Percentiles rank a stretch among this genome's conserved stretches.
phyloP scores from a whole-genome alignment of 2,888 invertebrate species.

The Silvanus unidentatus region DNA sequence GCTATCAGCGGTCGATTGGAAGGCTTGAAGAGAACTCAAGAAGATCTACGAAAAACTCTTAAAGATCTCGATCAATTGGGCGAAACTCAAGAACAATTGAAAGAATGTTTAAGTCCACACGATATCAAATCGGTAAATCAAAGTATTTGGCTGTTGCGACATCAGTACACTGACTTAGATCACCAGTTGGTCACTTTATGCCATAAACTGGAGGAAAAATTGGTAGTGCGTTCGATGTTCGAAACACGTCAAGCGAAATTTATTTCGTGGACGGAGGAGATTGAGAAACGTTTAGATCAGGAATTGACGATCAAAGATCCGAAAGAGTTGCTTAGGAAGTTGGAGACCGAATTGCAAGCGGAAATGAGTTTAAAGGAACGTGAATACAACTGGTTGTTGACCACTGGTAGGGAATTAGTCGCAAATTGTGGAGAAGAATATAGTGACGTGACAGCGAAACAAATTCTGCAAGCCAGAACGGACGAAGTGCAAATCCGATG shows the following conservation, averaged over 20 bases:
- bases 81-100: slow-evolving; percentile 72
- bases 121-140: slow-evolving; percentile 78
- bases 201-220: slow-evolving; percentile 67
- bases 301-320: slow-evolving; percentile 57
- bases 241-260: slow-evolving; percentile 61
- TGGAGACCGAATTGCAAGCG: slow-evolving; percentile 69
- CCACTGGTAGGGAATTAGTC: slow-evolving; percentile 61
- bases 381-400: slow-evolving; percentile 71
- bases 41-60: slow-evolving; percentile 52
- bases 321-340: slow-evolving; percentile 63
- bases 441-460: slow-evolving; percentile 54
- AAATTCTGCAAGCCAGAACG: slow-evolving; percentile 51
- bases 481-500: slow-evolving; percentile 63
- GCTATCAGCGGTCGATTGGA: slow-evolving; percentile 61
- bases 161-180: slow-evolving; percentile 75
- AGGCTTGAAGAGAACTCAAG: slow-evolving; percentile 56
- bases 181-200: slow-evolving; percentile 68
- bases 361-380: slow-evolving; percentile 71
- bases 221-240: slow-evolving; percentile 66
- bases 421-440: slow-evolving; percentile 60
- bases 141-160: slow-evolving; percentile 68
- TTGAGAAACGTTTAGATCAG: slow-evolving; percentile 61
- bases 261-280: slow-evolving; percentile 62
- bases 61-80: slow-evolving; percentile 65
- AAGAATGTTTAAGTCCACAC: slow-evolving; percentile 76